Evolutionary conservation across 2,888 invertebrate genomes (phyloP).

Genomic region (Heliconius ethilla): DNA sequence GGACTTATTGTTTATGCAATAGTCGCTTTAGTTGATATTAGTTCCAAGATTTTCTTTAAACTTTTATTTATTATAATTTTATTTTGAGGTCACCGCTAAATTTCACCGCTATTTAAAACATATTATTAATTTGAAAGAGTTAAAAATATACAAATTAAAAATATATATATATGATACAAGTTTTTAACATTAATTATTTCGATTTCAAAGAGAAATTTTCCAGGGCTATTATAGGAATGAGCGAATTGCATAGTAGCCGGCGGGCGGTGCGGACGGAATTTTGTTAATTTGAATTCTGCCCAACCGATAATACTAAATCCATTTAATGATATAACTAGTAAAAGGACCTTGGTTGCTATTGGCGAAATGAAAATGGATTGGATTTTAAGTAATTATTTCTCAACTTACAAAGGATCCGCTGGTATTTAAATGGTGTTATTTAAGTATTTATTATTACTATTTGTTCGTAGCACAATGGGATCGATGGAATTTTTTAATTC

Average conservation of each 20-base stretch:
- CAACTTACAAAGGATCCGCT: neutral
- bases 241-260: constrained; percentile 11
- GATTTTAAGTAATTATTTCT: neutral
- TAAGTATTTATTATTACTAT: no score
- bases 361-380: neutral
- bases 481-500: no score
- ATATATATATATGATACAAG: neutral
- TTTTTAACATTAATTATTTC: constrained; percentile 15
- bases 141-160: neutral
- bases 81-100: no score
- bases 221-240: constrained; percentile 15
- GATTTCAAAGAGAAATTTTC: constrained; percentile 15
- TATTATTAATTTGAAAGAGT: neutral
- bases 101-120: no score
- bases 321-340: neutral
- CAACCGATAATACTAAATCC: constrained; percentile 14
- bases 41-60: no score
- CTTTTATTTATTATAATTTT: no score
- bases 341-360: neutral
- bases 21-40: no score
- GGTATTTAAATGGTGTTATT: neutral
- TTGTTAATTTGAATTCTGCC: constrained; percentile 25
- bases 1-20: neutral
- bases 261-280: constrained; percentile 22
- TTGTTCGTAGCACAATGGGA: no score